These are phyloP conservation scores for Montipora capitata DNA, from an alignment of 92 coral and sea anemone species.

Conservation along the genomic window DNA sequence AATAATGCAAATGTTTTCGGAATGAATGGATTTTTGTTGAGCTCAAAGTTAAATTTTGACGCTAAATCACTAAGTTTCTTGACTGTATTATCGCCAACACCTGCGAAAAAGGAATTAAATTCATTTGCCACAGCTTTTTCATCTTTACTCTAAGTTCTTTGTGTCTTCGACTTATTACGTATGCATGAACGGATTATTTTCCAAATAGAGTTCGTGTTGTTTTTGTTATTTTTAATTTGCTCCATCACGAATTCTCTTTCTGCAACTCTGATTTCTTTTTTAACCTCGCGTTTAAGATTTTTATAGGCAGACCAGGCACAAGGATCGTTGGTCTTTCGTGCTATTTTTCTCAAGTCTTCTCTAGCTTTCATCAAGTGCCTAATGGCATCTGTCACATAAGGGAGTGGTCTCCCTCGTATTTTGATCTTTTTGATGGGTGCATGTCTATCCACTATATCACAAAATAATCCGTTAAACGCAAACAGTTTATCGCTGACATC, in stretches of 20 bases:
- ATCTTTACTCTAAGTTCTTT: slow-evolving; percentile 62
- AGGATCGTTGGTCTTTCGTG: slow-evolving; percentile 62
- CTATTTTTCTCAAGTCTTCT: slow-evolving; percentile 61
- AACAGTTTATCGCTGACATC: slow-evolving; percentile 1
- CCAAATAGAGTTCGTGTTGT: slow-evolving; percentile 70
- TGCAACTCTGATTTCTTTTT: slow-evolving; percentile 69
- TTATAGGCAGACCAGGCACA: slow-evolving; percentile 64
- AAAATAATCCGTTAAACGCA: slow-evolving; percentile 21
- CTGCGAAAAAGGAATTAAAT: slow-evolving; percentile 51
- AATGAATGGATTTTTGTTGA: slow-evolving; percentile 9
- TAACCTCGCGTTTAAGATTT: slow-evolving; percentile 56
- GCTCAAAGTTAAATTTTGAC: slow-evolving; percentile 29
- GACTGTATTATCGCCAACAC: slow-evolving; percentile 42
- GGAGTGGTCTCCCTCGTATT: slow-evolving; percentile 46
- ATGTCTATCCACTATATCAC: neutral
- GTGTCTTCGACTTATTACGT: slow-evolving; percentile 60
- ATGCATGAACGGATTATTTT: slow-evolving; percentile 73
- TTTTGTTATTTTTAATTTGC: slow-evolving; percentile 50
- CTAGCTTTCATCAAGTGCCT: slow-evolving; percentile 73
- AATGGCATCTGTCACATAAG: slow-evolving; percentile 65
- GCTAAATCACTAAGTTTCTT: slow-evolving; percentile 46
- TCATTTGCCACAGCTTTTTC: slow-evolving; percentile 61
- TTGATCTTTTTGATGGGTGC: slow-evolving; percentile 38
- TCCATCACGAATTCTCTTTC: slow-evolving; percentile 61
- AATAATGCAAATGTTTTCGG: slow-evolving; percentile 38